These are phyloP conservation scores for Gopherus flavomarginatus DNA, from an alignment of 2,113 vertebrate species.

Conservation along the genomic window DNA sequence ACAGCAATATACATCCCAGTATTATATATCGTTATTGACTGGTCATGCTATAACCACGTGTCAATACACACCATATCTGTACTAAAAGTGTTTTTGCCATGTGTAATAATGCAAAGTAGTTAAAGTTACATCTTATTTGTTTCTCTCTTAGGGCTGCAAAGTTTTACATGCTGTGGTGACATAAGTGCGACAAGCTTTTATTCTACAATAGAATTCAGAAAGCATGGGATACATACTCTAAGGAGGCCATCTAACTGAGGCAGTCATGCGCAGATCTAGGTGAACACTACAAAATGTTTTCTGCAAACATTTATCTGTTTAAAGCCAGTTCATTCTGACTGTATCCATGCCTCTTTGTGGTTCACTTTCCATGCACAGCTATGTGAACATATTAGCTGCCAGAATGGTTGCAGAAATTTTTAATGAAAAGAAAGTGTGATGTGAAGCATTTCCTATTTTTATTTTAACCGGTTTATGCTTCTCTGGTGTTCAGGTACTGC, in stretches of 20 bases:
- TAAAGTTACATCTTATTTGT: not conserved
- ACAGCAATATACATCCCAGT: not conserved
- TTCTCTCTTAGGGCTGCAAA: not conserved
- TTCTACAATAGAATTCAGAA: not conserved
- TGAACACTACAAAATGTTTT: not conserved
- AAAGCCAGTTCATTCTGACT: not conserved
- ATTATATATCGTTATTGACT: not conserved
- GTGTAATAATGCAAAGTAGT: not conserved
- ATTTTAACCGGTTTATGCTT: slow-evolving; percentile 9
- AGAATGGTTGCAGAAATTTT: slow-evolving; percentile 23
- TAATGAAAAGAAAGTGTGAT: slow-evolving; percentile 61
- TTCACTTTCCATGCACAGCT: not conserved
- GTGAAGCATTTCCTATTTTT: slow-evolving; percentile 62
- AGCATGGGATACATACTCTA: not conserved
- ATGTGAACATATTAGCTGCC: not conserved
- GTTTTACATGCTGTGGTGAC: not conserved
- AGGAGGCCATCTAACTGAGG: not conserved
- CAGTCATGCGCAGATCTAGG: not conserved
- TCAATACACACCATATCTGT: not conserved
- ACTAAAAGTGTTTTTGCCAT: not conserved
- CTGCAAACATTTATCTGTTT: slow-evolving; percentile 46
- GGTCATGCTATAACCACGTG: fast-evolving
- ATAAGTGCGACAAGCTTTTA: not conserved
- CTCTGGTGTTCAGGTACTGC: slow-evolving; percentile 10
- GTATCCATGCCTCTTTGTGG: not conserved